Base-by-base conservation (phyloP, 2,113 vertebrate genomes). In the Brachyistius frenatus region DNA sequence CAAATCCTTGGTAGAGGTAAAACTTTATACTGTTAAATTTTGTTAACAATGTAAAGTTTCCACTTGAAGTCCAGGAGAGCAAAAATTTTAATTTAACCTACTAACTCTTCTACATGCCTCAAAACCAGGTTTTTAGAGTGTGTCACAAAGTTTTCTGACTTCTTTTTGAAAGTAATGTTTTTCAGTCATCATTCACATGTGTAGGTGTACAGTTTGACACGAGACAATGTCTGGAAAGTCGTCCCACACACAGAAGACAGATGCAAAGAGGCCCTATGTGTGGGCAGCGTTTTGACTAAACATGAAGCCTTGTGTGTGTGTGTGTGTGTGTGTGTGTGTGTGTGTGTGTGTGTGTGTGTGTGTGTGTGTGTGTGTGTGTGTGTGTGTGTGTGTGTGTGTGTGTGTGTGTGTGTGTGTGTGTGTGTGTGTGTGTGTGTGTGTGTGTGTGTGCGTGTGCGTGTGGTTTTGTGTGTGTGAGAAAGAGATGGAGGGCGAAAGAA, bases 401-500 rank as follows among this genome's bases (percentile, higher is more conserved):
- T 1, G 23, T 23, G 23, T 23, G 23, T 23, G 23, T 23, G 23
- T 23, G 23, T 23, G 23, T 23, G 23, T 23, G 23, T 23, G 23
- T 23, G 23, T 23, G 23, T 23, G 23, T 23, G 23, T 23, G 23
- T 23, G 23, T 23, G 23, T 23, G 23, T 23, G 23, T 23, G 23
- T 23, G 23, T 33, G 23, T 7, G 13, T 10, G n/a, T 31, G 6
- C 23, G 23, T 1, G 23, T 23, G 23, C 23, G 23, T 23, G 23
- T 23, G 23, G 23, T 23, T 23, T 23, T 39, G 53, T 57, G 30
- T 68, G 33, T 37, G 36, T 16, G 68, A 5, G 64, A 72, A 73
- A 83, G 67, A 90, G 88, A 70, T 61, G 85, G 77, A 81, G 14
- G 14, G 49, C 57, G 81, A 80, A 83, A 73, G 9, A 73, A 33